Evolutionary conservation across 2,113 vertebrate genomes (phyloP).

Genomic region (Cebidichthys violaceus): DNA sequence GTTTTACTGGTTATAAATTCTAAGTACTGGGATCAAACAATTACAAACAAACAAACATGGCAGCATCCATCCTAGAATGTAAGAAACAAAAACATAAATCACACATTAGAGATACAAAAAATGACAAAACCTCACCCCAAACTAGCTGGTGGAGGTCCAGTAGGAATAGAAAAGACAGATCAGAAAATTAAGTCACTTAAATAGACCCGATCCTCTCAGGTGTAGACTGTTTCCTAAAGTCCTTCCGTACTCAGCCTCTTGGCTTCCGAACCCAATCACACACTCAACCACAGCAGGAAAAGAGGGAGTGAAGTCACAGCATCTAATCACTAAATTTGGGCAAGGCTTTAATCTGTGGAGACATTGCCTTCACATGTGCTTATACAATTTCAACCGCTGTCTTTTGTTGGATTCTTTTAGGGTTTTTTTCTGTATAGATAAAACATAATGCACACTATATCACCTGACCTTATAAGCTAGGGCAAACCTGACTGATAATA

Average conservation of each 20-base stretch:
- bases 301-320: background rate
- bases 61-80: background rate
- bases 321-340: constrained; percentile 21
- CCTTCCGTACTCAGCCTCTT: constrained; percentile 1
- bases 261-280: constrained; percentile 6
- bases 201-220: background rate
- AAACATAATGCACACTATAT: background rate
- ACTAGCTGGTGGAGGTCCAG: background rate
- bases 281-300: background rate
- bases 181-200: background rate
- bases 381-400: background rate
- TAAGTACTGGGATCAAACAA: background rate
- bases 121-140: background rate
- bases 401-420: constrained; percentile 3
- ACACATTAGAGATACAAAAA: background rate
- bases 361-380: constrained; percentile 3
- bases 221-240: background rate
- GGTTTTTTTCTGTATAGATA: constrained; percentile 2
- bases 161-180: background rate
- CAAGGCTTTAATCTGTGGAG: background rate
- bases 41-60: background rate
- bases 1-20: background rate
- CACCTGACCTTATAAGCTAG: background rate
- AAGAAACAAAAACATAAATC: background rate
- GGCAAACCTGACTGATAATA: background rate